phyloP scores from a whole-genome alignment of 1,140 invertebrate genomes.

The Dreissena rostriformis region DNA sequence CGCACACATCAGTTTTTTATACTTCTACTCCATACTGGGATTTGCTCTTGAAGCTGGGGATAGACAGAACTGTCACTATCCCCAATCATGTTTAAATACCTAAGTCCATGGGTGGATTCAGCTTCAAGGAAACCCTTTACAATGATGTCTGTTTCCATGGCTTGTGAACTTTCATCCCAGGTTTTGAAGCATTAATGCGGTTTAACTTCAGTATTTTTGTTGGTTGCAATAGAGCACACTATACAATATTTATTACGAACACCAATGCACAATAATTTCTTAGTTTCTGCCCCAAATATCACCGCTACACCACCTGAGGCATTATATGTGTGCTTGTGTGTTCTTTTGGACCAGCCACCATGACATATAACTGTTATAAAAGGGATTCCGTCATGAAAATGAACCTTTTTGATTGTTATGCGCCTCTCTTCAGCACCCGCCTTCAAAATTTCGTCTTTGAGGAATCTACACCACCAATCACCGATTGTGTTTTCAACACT shows the following conservation, averaged over 20 bases:
- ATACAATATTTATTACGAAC: conserved; percentile 80
- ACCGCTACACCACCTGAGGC: conserved; percentile 58
- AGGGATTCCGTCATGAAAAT: conserved; percentile 48
- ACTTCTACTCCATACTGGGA: conserved; percentile 69
- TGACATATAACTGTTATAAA: conserved; percentile 54
- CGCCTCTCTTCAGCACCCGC: conserved; percentile 54
- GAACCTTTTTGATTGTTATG: conserved; percentile 42
- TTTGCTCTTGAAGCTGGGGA: too few relatives aligned
- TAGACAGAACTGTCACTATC: conserved; percentile 81
- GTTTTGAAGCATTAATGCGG: conserved; percentile 64
- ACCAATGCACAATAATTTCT: conserved; percentile 78
- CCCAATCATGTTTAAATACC: conserved; percentile 78
- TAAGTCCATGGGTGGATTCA: conserved; percentile 76
- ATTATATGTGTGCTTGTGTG: conserved; percentile 55
- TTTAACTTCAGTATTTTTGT: background rate
- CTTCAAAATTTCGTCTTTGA: conserved; percentile 34
- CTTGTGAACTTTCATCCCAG: conserved; percentile 74
- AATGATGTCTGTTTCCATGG: conserved; percentile 81
- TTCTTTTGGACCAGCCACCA: conserved; percentile 56
- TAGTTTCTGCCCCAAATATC: conserved; percentile 77
- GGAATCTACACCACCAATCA: conserved; percentile 27
- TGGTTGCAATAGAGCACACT: conserved; percentile 64
- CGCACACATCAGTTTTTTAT: conserved; percentile 78
- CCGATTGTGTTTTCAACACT: conserved; percentile 4
- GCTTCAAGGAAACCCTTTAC: conserved; percentile 79